Percentiles rank a stretch among this genome's conserved stretches.
phyloP scores from a whole-genome alignment of 2,113 vertebrate genomes.

The Gymnocephalus cernua region DNA sequence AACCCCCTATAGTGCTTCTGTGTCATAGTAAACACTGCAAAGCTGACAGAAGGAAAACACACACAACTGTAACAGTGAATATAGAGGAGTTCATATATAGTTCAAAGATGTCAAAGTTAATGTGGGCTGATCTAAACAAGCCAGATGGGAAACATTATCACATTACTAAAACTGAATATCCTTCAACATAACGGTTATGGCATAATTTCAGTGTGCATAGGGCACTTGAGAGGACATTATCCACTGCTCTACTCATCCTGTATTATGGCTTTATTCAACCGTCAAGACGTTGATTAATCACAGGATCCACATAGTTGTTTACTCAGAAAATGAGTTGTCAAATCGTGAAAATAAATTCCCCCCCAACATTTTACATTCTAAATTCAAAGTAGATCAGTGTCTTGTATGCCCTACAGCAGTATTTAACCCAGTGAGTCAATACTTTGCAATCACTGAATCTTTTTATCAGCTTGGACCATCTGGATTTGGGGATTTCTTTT shows the following conservation, averaged over 20 bases:
- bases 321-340: neutral
- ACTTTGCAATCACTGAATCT: slow-evolving; percentile 14
- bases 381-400: slow-evolving; percentile 13
- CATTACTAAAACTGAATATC: neutral
- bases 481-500: slow-evolving; percentile 22
- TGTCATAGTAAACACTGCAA: slow-evolving; percentile 33
- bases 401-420: slow-evolving; percentile 6
- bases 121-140: neutral
- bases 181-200: neutral
- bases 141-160: neutral
- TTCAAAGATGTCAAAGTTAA: neutral
- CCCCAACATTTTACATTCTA: slow-evolving; percentile 8
- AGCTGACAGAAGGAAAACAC: neutral
- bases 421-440: slow-evolving; percentile 26
- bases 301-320: neutral
- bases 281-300: neutral
- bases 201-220: neutral
- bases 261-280: slow-evolving; percentile 3
- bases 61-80: neutral
- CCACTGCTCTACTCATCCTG: neutral
- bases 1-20: slow-evolving; percentile 14
- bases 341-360: neutral
- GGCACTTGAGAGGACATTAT: neutral
- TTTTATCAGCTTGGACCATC: slow-evolving; percentile 20
- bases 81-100: neutral